A percentile compares a stretch with the other conserved stretches of the same genome.
Evolutionary conservation across 2,797 vertebrate genomes (phyloP).

Genomic region (Buphagus erythrorhynchus): DNA sequence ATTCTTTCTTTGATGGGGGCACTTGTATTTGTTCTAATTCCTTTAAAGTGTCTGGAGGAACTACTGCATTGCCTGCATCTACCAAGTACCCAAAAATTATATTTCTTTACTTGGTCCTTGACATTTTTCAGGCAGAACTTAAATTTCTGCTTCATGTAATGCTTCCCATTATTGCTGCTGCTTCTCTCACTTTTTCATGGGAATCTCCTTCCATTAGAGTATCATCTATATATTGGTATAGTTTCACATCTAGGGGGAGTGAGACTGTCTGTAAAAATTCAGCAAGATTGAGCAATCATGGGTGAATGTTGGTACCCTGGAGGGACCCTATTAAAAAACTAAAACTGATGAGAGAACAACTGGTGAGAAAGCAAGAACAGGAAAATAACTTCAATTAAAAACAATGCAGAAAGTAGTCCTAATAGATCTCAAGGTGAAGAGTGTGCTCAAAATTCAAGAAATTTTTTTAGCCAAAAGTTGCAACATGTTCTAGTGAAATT

Average conservation of each 20-base stretch:
- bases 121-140: not conserved
- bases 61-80: not conserved
- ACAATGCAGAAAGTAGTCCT: not conserved
- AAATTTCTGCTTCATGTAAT: not conserved
- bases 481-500: not conserved
- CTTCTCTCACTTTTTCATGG: not conserved
- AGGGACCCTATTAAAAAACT: not conserved
- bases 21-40: not conserved
- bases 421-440: not conserved
- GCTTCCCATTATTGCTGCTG: not conserved
- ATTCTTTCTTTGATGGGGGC: not conserved
- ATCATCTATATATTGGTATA: not conserved
- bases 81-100: not conserved
- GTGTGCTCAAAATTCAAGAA: not conserved
- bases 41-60: not conserved
- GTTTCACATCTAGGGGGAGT: not conserved
- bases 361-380: not conserved
- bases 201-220: not conserved
- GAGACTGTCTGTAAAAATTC: not conserved
- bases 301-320: not conserved
- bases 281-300: not conserved
- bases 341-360: slow-evolving; percentile 5
- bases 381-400: not conserved
- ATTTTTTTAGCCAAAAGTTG: not conserved
- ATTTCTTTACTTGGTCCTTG: not conserved